phyloP scores from a whole-genome alignment of 2,113 vertebrate species.

The Campylorhamphus procurvoides region DNA sequence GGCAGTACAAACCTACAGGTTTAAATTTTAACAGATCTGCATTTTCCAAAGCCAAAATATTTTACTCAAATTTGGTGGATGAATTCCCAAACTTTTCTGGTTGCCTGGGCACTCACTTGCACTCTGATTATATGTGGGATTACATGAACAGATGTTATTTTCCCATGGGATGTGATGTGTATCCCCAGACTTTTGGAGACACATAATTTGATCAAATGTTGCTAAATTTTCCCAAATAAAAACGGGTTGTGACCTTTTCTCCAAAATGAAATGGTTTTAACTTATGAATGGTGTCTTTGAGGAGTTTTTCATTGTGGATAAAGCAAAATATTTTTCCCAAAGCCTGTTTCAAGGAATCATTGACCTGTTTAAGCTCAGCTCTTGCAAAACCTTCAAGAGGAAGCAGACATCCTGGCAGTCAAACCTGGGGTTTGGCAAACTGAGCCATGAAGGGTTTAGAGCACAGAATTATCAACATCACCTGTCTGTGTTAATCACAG shows the following conservation, averaged over 20 bases:
- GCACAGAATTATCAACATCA: not conserved
- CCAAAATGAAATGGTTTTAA: not conserved
- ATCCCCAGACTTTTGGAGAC: not conserved
- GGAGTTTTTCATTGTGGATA: not conserved
- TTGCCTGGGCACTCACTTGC: not conserved
- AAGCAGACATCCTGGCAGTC: conserved; percentile 1
- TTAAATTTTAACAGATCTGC: not conserved
- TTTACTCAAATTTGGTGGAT: not conserved
- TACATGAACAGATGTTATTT: not conserved
- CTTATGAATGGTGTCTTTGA: conserved; percentile 13
- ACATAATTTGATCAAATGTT: not conserved
- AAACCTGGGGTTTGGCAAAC: not conserved
- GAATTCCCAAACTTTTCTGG: not conserved
- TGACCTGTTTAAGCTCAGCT: not conserved
- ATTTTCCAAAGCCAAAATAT: not conserved
- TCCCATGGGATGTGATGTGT: not conserved
- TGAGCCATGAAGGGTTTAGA: not conserved
- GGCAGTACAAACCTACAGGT: not conserved
- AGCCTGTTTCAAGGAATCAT: not conserved
- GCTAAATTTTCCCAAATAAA: not conserved
- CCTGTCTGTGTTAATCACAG: not conserved
- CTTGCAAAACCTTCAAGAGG: not conserved
- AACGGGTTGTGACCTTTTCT: not conserved
- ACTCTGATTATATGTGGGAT: not conserved
- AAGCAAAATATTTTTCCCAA: not conserved